Evolutionary conservation across 1,140 invertebrate species (phyloP), one percentile per base, ranked within the genome.

Genomic region (Hormaphis cornu): DNA sequence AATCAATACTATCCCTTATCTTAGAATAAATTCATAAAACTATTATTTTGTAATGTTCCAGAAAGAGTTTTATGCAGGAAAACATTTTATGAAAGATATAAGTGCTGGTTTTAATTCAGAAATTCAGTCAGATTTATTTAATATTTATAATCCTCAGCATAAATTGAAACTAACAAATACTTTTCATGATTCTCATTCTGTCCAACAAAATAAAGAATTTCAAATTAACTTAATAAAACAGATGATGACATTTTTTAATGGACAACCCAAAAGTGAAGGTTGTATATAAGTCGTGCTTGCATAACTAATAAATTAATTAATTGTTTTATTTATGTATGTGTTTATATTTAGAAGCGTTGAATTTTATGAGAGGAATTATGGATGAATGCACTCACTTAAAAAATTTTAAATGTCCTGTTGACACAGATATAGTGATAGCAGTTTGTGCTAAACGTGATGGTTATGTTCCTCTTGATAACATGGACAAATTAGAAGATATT

Each of bases 311-410:
- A 20, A 59, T 48, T 42, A 30, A 14, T 30, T 20, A 61, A 26
- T 18, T 53, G 16, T 28, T 2, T n/a, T 56, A 8, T 56, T 56
- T 56, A 2, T 56, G 16, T 37, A 14, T 58, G 28, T 9, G 50
- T 66, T 66, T 66, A 50, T 50, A 66, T 22, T 66, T 66, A 22
- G 52, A 72, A 69, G 89, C 91, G 1, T 73, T 94, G 10, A 88
- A 93, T 78, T 98, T 98, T 76, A 98, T 99, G 96, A 82, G 90
- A 26, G 94, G 94, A 0, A 87, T 99, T 71, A 98, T 98, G 96
- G 95, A 99, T 76, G 93, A 98, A 79, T 98, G 93, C 77, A 99
- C 97, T 3, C 95, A 97, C 80, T 80, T 99, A 2, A 90, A 86
- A 70, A 96, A 98, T 78, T 99, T 95, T 76, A 88, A 90, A 14